Conservation (phyloP, 2,888 invertebrate species). For the Adelphocoris suturalis region DNA sequence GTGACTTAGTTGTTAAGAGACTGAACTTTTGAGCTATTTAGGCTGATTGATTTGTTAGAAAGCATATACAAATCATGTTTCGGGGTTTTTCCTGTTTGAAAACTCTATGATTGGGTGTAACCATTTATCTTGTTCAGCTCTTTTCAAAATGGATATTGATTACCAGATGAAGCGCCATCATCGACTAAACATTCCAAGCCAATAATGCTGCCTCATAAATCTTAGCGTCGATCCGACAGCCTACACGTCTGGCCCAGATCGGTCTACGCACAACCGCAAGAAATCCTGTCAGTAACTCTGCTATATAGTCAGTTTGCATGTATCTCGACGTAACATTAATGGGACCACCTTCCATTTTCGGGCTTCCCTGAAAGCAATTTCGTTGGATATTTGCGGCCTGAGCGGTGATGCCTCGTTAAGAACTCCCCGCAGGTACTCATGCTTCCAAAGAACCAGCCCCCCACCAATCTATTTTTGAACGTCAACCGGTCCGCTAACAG, state of each 20-base stretch:
- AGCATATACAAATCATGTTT: too few species aligned
- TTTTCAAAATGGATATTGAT: not conserved
- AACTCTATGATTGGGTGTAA: not conserved
- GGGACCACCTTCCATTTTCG: not conserved
- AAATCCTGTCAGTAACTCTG: not conserved
- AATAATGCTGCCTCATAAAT: not conserved
- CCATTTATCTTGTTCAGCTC: not conserved
- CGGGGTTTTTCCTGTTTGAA: not conserved
- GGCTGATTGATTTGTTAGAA: too few species aligned
- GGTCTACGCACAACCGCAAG: not conserved
- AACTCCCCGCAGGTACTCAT: not conserved
- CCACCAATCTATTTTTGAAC: not conserved
- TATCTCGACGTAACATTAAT: not conserved
- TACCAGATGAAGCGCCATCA: not conserved
- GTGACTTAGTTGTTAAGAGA: too few species aligned
- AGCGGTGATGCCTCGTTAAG: not conserved
- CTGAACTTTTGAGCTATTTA: too few species aligned
- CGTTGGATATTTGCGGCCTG: not conserved
- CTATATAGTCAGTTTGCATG: not conserved
- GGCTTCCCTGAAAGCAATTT: not conserved
- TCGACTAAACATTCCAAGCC: not conserved
- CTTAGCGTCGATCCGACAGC: not conserved
- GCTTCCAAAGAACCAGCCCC: conserved; percentile 1
- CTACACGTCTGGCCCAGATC: not conserved
- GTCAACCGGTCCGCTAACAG: not conserved